A percentile compares a stretch with the other conserved stretches of the same genome.
These are phyloP conservation scores for Epizoanthus fatuus DNA, from an alignment of 92 coral and sea anemone species.

Conservation along the genomic window DNA sequence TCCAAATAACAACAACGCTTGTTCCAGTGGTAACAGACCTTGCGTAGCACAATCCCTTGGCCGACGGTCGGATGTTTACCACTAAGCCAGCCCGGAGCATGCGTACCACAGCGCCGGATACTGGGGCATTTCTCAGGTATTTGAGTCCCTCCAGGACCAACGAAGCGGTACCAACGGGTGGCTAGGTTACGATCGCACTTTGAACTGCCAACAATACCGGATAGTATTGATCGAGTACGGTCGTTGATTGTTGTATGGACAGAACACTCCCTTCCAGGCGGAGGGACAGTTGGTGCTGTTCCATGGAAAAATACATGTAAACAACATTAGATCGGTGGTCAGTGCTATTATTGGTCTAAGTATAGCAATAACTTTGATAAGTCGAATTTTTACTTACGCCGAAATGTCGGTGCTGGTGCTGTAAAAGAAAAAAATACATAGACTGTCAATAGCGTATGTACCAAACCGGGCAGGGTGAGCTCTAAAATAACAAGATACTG, in stretches of 20 bases:
- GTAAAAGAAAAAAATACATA: no score
- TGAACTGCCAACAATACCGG: background rate
- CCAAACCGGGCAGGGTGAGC: no score
- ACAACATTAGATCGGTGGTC: no score
- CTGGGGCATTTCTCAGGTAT: conserved; percentile 16
- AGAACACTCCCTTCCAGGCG: no score
- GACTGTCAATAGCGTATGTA: no score
- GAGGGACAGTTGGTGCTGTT: no score
- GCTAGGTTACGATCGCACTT: background rate
- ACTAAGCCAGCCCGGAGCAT: conserved; percentile 14
- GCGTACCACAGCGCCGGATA: background rate
- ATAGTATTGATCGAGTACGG: conserved; percentile 9
- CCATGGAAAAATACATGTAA: no score
- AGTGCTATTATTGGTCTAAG: no score
- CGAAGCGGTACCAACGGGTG: conserved; percentile 15
- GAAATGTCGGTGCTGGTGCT: no score
- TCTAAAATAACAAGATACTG: no score
- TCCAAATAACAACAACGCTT: background rate
- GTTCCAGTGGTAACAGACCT: background rate
- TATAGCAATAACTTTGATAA: no score
- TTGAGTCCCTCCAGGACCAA: background rate
- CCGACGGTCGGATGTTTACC: background rate
- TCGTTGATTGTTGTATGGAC: background rate
- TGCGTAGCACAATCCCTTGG: conserved; percentile 3
- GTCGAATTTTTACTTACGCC: no score